Evolutionary conservation across 1,140 invertebrate species (phyloP), one percentile per base, ranked within the genome.

Genomic region (Episyrphus balteatus): DNA sequence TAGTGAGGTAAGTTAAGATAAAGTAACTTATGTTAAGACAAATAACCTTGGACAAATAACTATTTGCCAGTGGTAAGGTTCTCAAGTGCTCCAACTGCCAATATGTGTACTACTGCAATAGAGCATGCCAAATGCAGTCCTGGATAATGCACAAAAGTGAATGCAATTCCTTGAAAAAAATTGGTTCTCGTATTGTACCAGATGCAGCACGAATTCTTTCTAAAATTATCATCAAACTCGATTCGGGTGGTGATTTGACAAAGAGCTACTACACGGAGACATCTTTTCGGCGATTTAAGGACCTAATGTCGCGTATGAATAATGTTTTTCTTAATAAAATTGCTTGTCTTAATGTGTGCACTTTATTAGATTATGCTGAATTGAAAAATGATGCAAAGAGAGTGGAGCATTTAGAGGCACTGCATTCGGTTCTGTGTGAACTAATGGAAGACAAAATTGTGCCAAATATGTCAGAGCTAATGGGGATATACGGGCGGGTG

Each of bases 401-500:
- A 51, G 76, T 86, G 76, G 84, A 88, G 55, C 86, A 90, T 68
- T 79, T 88, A 53, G 70, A 76, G 5, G 77, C 79, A 7, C 56
- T 90, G 12, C 78, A 73, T 55, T 75, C 70, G 1, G 79, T 89
- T 2, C 63, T 88, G 21, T 69, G 67, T 47, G 78, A 86, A 53
- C 86, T 80, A 65, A 69, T 88, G 33, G 76, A 71, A 26, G 73
- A 79, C 47, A 63, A 73, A 36, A 72, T 76, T 31, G 55, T 87
- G 42, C 85, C 86, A n/a, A 86, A 86, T 62, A 71, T 75, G 38
- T 77, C 78, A n/a, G 84, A 90, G 66, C 70, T 90, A 6, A 75
- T 88, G 67, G 82, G 80, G 51, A 77, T 90, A 48, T 92, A 85
- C 73, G 87, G 88, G 42, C 74, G 85, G 57, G 83, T 86, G 73